A percentile compares a stretch with the other conserved stretches of the same genome.
phyloP scores from a whole-genome alignment of 2,888 invertebrate genomes.

The Megalurothrips usitatus region DNA sequence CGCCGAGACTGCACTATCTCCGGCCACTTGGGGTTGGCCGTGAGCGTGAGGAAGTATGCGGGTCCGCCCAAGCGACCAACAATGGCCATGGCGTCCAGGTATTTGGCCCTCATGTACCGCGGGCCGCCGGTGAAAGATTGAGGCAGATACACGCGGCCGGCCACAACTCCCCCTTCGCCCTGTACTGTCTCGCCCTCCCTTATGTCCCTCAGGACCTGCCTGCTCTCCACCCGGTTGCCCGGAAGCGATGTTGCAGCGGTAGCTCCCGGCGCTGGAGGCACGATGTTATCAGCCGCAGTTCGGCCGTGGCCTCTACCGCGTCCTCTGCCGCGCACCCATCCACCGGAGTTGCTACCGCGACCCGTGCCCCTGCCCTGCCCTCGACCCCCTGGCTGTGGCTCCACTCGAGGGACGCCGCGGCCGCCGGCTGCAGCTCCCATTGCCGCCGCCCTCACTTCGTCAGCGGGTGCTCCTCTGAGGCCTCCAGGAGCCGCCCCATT shows the following conservation, averaged over 20 bases:
- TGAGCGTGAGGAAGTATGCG: constrained; percentile 33
- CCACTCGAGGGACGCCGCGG: background rate
- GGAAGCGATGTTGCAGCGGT: too few species aligned
- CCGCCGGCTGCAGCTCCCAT: background rate
- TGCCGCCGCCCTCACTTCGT: background rate
- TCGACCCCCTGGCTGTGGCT: too few species aligned
- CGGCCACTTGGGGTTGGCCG: constrained; percentile 31
- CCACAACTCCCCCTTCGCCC: constrained; percentile 29
- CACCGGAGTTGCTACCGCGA: too few species aligned
- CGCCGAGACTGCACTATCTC: background rate
- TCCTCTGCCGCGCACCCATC: too few species aligned
- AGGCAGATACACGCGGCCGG: constrained; percentile 32
- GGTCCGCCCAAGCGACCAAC: constrained; percentile 33
- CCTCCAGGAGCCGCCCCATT: too few species aligned
- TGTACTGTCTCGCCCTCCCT: constrained; percentile 33
- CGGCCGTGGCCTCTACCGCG: too few species aligned
- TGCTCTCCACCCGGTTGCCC: too few species aligned
- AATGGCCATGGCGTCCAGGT: constrained; percentile 33
- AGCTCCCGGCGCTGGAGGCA: too few species aligned
- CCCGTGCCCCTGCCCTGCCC: too few species aligned
- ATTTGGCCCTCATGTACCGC: constrained; percentile 33
- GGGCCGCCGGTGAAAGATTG: constrained; percentile 33
- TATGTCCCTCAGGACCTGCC: constrained; percentile 32
- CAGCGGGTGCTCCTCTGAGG: background rate
- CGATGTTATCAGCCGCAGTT: too few species aligned